Conservation (phyloP, 37 sponge, comb jelly and placozoan species). For the Tethya wilhelma region DNA sequence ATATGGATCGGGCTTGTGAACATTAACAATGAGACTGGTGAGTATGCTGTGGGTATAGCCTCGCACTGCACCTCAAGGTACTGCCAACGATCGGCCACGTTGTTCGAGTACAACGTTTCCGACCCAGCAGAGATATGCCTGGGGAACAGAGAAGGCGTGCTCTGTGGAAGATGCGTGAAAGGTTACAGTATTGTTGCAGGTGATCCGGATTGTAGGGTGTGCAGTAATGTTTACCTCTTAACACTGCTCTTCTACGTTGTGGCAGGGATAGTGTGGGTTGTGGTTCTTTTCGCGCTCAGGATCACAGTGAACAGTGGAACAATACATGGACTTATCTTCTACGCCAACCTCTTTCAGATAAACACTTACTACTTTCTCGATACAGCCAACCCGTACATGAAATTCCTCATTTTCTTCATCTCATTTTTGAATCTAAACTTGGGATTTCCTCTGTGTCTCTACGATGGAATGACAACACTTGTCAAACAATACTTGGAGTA, state of each 20-base stretch:
- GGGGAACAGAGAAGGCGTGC: slow-evolving; percentile 23
- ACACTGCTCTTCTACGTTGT: slow-evolving; percentile 3
- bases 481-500: background rate
- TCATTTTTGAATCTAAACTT: slow-evolving; percentile 31
- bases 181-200: slow-evolving; percentile 30
- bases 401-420: slow-evolving; percentile 16
- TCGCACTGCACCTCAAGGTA: slow-evolving; percentile 17
- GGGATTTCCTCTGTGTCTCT: slow-evolving; percentile 34
- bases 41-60: background rate
- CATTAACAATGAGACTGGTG: background rate
- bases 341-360: slow-evolving; percentile 26
- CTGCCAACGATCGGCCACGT: background rate
- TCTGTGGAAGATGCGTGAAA: slow-evolving; percentile 30
- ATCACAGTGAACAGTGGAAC: slow-evolving; percentile 48
- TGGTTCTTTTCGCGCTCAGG: slow-evolving; percentile 17
- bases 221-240: slow-evolving; percentile 31
- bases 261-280: slow-evolving; percentile 16
- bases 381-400: background rate
- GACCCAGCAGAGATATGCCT: slow-evolving; percentile 13
- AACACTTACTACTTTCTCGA: background rate
- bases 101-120: background rate
- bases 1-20: slow-evolving; percentile 17
- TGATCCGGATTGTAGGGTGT: slow-evolving; percentile 4
- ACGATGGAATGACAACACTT: slow-evolving; percentile 26
- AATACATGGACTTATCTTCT: slow-evolving; percentile 40